A percentile compares a stretch with the other conserved stretches of the same genome.
Evolutionary conservation across 2,888 invertebrate genomes (phyloP).

Genomic region (Prosopocoilus inquinatus): DNA sequence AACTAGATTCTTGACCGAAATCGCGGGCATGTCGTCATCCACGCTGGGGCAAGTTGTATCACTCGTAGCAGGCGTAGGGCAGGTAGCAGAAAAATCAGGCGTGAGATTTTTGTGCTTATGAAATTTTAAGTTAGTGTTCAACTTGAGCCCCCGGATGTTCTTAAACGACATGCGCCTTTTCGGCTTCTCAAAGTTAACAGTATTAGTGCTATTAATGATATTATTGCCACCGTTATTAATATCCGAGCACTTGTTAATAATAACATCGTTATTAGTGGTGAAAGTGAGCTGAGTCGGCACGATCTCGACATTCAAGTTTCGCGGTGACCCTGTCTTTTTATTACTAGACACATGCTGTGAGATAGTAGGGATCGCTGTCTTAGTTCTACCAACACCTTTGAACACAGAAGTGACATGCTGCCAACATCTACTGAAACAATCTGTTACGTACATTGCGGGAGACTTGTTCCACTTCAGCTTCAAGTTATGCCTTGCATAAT

Average conservation of each 20-base stretch:
- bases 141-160: slow-evolving; percentile 38
- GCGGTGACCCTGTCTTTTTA: slow-evolving; percentile 17
- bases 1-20: slow-evolving; percentile 36
- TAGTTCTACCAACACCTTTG: slow-evolving; percentile 38
- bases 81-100: slow-evolving; percentile 9
- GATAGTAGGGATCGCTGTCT: slow-evolving; percentile 28
- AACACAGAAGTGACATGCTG: slow-evolving; percentile 44
- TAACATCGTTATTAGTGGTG: slow-evolving; percentile 62
- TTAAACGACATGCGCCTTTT: slow-evolving; percentile 33
- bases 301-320: slow-evolving; percentile 53
- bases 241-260: slow-evolving; percentile 45
- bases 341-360: slow-evolving; percentile 32
- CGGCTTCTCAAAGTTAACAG: slow-evolving; percentile 28
- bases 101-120: slow-evolving; percentile 11
- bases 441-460: slow-evolving; percentile 55
- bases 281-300: slow-evolving; percentile 61
- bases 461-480: slow-evolving; percentile 56
- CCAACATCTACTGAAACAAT: slow-evolving; percentile 29
- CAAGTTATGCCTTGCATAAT: slow-evolving; percentile 72
- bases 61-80: slow-evolving; percentile 30
- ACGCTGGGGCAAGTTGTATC: slow-evolving; percentile 29
- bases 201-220: slow-evolving; percentile 5
- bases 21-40: slow-evolving; percentile 16
- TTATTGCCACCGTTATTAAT: slow-evolving; percentile 19
- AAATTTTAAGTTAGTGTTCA: slow-evolving; percentile 30